These are phyloP conservation scores for Sinopyrophorus schimmeli DNA, from an alignment of 2,888 invertebrate genomes.

Conservation along the genomic window DNA sequence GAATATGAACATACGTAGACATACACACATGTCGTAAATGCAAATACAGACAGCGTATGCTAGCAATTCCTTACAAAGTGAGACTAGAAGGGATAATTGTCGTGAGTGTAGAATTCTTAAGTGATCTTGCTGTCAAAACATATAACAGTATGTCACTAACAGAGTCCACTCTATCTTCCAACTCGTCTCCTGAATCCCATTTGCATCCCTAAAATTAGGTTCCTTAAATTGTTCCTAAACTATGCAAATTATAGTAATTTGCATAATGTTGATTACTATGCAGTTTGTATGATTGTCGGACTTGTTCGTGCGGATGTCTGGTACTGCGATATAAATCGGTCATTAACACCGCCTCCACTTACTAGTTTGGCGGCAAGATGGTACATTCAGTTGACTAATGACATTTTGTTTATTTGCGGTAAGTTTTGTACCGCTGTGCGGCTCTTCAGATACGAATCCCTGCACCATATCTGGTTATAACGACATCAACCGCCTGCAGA, in stretches of 20 bases:
- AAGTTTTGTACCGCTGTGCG: conserved; percentile 40
- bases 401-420: conserved; percentile 49
- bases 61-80: no score
- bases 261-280: conserved; percentile 53
- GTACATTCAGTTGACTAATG: conserved; percentile 46
- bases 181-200: conserved; percentile 36
- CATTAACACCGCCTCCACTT: conserved; percentile 48
- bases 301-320: conserved; percentile 48
- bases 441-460: conserved; percentile 40
- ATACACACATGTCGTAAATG: no score
- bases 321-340: conserved; percentile 49
- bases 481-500: conserved; percentile 49
- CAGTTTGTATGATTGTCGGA: conserved; percentile 49
- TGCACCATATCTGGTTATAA: conserved; percentile 49
- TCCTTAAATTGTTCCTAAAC: conserved; percentile 53
- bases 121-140: conserved; percentile 35
- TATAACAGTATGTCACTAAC: conserved; percentile 44
- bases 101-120: conserved; percentile 19
- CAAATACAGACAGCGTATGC: no score
- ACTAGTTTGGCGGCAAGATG: conserved; percentile 35
- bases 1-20: no score
- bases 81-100: conserved; percentile 27
- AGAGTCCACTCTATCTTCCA: conserved; percentile 46
- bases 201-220: conserved; percentile 47
- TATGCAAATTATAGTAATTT: conserved; percentile 54